A percentile compares a stretch with the other conserved stretches of the same genome.
Conservation (phyloP, 2,888 invertebrate species). For the Orchesella flavescens region DNA sequence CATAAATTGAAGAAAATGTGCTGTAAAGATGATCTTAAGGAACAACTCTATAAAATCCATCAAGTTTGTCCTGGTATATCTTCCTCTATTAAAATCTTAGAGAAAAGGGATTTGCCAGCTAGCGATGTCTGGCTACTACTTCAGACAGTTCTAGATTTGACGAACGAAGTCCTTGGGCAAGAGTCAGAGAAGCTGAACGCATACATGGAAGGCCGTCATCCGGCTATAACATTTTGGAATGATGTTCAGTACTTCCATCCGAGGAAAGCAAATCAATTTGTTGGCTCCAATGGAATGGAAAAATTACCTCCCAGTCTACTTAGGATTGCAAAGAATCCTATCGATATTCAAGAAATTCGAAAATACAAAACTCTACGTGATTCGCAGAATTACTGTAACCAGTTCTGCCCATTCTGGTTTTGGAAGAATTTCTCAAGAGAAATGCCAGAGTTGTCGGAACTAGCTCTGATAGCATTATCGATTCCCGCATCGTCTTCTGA, state of each 20-base stretch:
- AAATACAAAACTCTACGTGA: neutral
- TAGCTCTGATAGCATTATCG: neutral
- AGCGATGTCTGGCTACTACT: neutral
- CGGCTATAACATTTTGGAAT: conserved; percentile 6
- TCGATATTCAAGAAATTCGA: neutral
- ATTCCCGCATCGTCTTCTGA: conserved; percentile 25
- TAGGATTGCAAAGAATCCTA: neutral
- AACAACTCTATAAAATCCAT: neutral
- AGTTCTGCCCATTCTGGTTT: neutral
- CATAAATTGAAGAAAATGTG: neutral
- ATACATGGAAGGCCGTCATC: conserved; percentile 7
- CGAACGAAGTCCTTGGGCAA: neutral
- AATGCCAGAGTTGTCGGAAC: neutral
- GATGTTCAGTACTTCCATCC: conserved; percentile 27
- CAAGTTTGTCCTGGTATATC: neutral
- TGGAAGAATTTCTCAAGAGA: neutral
- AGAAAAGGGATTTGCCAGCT: neutral
- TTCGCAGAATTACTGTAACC: neutral
- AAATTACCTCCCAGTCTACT: neutral
- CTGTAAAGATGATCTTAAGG: neutral
- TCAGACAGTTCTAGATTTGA: neutral
- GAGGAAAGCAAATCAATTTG: neutral
- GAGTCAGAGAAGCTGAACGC: neutral
- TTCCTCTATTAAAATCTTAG: neutral
- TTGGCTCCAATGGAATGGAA: too few relatives aligned